Evolutionary conservation across 2,888 invertebrate species (phyloP), one percentile per base, ranked within the genome.

Genomic region (Pteria penguin): DNA sequence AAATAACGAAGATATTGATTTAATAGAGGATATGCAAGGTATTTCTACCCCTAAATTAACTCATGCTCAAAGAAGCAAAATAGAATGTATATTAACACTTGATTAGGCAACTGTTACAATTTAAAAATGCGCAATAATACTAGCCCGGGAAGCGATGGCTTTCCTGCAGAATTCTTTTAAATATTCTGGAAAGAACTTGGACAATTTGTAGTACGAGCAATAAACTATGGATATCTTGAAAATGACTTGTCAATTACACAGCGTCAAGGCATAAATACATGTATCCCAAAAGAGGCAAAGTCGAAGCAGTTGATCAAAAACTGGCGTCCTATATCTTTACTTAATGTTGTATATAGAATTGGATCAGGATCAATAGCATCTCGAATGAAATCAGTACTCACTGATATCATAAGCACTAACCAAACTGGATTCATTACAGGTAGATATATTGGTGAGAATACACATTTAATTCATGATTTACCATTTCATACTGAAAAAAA

Each of bases 341-440:
- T 67, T 2, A 67, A 55, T 45, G 22, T 67, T 67, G 54, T 55
- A 45, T 31, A 67, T 27, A 55, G 31, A 67, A 67, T 55, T 55
- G 67, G 31, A n/a, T 55, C 67, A 22, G 67, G 55, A 11, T 67
- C 27, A 27, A 67, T 67, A 55, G 67, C 67, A 29, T 8, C 24
- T 36, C 33, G 67, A 27, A 18, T 67, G 22, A 63, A 63, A 63
- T 18, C 14, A 22, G 33, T 63, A 22, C 33, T 32, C 3, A 31
- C 2, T 5, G 8, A 31, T 33, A 63, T 33, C 18, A 33, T 33
- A 4, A 63, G 63, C 33, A n/a, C 4, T n/a, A 4, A 63, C 14
- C 33, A 63, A 33, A 33, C 63, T 22, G 63, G 36, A 33, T 2
- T 63, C 22, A 31, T 33, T 14, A 4, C 63, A 14, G 61, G 61